Evolutionary conservation across 2,888 invertebrate genomes (phyloP).

Genomic region (Archaeoteleia sp.): DNA sequence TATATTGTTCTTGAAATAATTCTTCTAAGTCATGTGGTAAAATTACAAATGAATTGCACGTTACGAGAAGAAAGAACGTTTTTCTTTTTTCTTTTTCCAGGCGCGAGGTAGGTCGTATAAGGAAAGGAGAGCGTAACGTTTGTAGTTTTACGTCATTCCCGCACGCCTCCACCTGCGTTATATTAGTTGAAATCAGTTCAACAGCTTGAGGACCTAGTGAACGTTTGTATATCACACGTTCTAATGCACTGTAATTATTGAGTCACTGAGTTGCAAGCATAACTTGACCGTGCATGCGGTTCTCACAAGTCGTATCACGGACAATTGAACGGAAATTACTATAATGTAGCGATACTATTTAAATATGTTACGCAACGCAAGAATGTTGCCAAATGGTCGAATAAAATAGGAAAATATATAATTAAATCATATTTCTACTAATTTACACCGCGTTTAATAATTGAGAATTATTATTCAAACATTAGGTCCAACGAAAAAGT

Average conservation of each 20-base stretch:
- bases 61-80: too few species aligned
- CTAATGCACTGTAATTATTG: conserved; percentile 24
- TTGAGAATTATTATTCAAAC: neutral
- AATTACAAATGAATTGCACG: too few species aligned
- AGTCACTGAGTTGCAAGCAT: conserved; percentile 14
- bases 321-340: conserved; percentile 1
- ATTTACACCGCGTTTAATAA: neutral
- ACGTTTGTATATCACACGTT: conserved; percentile 34
- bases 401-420: too few species aligned
- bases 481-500: conserved; percentile 8
- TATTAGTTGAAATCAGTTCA: conserved; percentile 42
- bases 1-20: too few species aligned
- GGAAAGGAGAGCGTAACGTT: conserved; percentile 39
- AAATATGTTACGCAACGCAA: conserved; percentile 12
- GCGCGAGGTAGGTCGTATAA: conserved; percentile 11
- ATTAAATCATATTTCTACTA: too few species aligned
- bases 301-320: conserved; percentile 30
- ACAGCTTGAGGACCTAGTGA: conserved; percentile 33
- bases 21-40: too few species aligned
- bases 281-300: conserved; percentile 13
- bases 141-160: conserved; percentile 32
- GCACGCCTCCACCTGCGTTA: conserved; percentile 36
- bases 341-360: neutral
- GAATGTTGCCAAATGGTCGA: neutral
- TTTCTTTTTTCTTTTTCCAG: too few species aligned